A percentile compares a stretch with the other conserved stretches of the same genome.
Conservation (phyloP, 23 tunicate species). For the Ascidia mentula region DNA sequence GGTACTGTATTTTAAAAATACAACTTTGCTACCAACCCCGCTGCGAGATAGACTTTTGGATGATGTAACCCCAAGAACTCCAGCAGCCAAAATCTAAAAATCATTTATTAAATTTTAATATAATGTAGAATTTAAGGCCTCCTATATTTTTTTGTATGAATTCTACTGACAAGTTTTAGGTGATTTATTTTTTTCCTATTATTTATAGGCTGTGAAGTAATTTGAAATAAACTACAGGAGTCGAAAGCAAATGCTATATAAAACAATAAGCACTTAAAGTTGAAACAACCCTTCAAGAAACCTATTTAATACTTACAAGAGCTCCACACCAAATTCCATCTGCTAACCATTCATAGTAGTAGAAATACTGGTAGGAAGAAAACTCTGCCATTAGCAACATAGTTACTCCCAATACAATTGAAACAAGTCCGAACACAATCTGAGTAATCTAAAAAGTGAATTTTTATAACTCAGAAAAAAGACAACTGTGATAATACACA, state of each 20-base stretch:
- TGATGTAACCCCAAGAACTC: neutral
- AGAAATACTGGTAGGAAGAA: neutral
- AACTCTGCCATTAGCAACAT: neutral
- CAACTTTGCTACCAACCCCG: neutral
- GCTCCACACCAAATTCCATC: neutral
- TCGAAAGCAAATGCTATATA: too few relatives aligned
- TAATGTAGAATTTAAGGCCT: neutral
- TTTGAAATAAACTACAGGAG: too few relatives aligned
- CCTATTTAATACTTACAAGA: neutral
- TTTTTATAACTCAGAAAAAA: neutral
- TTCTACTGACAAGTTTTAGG: neutral
- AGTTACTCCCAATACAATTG: neutral
- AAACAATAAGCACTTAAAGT: too few relatives aligned
- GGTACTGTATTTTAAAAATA: too few relatives aligned
- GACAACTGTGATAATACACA: too few relatives aligned
- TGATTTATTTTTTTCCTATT: too few relatives aligned
- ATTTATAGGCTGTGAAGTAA: too few relatives aligned
- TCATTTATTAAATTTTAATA: neutral
- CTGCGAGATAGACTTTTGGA: neutral
- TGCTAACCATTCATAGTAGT: neutral
- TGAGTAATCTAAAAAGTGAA: slow-evolving; percentile 4
- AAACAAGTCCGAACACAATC: neutral
- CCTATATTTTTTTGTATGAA: neutral
- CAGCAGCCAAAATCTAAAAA: neutral
- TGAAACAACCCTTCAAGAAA: too few relatives aligned